Evolutionary conservation across 37 sponge, comb jelly and placozoan species (phyloP).

Genomic region (Oscarella lobularis): DNA sequence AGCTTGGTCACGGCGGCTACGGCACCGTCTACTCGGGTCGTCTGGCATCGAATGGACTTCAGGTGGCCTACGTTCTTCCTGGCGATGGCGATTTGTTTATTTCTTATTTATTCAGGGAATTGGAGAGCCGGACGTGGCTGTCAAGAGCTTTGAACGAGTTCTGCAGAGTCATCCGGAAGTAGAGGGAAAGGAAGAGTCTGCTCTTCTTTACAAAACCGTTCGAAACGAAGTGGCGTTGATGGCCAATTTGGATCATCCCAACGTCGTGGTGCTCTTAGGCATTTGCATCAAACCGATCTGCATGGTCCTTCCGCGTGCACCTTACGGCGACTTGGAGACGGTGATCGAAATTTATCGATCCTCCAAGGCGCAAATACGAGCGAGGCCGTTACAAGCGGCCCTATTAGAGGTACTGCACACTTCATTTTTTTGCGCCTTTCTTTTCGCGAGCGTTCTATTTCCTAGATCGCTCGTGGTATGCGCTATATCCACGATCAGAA

Average conservation of each 20-base stretch:
- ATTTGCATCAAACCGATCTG: slow-evolving; percentile 45
- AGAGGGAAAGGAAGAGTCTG: slow-evolving; percentile 13
- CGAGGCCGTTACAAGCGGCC: not conserved
- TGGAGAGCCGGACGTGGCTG: not conserved
- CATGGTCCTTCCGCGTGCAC: slow-evolving; percentile 58
- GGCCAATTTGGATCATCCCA: slow-evolving; percentile 40
- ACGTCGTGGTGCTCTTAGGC: slow-evolving; percentile 49
- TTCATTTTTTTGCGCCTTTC: not conserved
- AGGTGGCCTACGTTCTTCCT: no score
- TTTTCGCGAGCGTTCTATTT: no score
- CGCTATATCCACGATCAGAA: slow-evolving; percentile 48
- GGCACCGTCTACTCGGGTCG: not conserved
- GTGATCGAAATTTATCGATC: slow-evolving; percentile 13
- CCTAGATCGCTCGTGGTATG: slow-evolving; percentile 58
- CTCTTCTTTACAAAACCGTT: slow-evolving; percentile 52
- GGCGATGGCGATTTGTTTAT: no score
- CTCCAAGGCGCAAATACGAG: not conserved
- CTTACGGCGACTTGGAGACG: slow-evolving; percentile 48
- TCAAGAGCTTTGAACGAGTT: not conserved
- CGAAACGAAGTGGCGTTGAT: slow-evolving; percentile 56
- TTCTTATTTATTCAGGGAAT: no score
- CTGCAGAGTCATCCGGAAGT: not conserved
- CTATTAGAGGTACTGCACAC: slow-evolving; percentile 3
- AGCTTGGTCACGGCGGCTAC: not conserved
- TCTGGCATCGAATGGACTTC: not conserved